Evolutionary conservation across 2,113 vertebrate genomes (phyloP).

Genomic region (Sula dactylatra): DNA sequence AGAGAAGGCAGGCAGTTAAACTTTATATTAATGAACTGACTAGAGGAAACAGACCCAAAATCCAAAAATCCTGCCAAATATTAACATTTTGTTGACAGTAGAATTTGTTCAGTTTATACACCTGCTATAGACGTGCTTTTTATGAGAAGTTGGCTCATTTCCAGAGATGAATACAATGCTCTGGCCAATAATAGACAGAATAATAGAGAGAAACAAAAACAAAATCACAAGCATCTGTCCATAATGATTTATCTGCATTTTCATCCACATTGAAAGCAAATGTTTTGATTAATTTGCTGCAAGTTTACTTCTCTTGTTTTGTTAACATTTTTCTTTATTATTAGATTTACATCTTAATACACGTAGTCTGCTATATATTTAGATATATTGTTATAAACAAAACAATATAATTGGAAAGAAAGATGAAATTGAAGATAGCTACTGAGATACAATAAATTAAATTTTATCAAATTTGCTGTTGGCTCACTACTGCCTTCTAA

Average conservation of each 20-base stretch:
- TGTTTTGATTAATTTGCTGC: conserved; percentile 49
- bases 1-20: conserved; percentile 16
- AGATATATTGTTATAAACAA: too few relatives aligned
- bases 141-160: background rate
- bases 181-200: conserved; percentile 10
- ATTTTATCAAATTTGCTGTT: background rate
- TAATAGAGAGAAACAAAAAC: conserved; percentile 28
- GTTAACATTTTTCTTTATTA: conserved; percentile 43
- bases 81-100: conserved; percentile 21
- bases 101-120: conserved; percentile 54
- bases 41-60: conserved; percentile 18
- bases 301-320: conserved; percentile 41
- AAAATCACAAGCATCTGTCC: conserved; percentile 28
- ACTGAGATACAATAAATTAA: background rate
- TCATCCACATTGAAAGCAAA: conserved; percentile 18
- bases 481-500: background rate
- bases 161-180: conserved; percentile 4
- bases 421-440: background rate
- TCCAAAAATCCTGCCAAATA: conserved; percentile 22
- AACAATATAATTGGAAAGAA: background rate
- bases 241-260: background rate
- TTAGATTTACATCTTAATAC: conserved; percentile 18
- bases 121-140: conserved; percentile 25
- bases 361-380: conserved; percentile 11
- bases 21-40: conserved; percentile 20